phyloP scores from a whole-genome alignment of 2,797 vertebrate genomes.

The Phaenicophaeus curvirostris region DNA sequence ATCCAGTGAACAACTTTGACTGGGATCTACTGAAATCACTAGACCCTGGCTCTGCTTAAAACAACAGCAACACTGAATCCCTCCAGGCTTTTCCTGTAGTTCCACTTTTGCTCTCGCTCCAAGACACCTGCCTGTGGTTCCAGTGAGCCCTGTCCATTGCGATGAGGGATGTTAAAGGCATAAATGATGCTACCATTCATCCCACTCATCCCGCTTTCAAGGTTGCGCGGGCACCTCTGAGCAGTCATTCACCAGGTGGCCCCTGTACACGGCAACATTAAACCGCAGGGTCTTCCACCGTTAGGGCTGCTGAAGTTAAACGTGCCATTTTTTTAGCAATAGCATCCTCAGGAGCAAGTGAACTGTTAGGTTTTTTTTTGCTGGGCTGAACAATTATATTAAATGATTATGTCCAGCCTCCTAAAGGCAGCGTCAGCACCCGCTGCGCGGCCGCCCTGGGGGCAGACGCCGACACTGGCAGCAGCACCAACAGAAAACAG shows the following conservation, averaged over 20 bases:
- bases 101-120: neutral
- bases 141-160: neutral
- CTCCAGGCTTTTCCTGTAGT: neutral
- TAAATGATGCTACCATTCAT: neutral
- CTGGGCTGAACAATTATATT: neutral
- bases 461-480: neutral
- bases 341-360: neutral
- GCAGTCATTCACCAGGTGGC: neutral
- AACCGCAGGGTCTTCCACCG: neutral
- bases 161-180: neutral
- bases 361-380: neutral
- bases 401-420: neutral
- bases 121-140: neutral
- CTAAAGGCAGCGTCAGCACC: neutral
- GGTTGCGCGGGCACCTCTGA: neutral
- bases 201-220: too few relatives aligned
- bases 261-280: neutral
- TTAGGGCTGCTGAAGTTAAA: neutral
- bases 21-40: neutral
- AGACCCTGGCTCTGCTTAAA: neutral
- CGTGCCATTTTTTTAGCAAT: neutral
- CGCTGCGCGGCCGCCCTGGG: neutral
- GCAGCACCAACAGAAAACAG: neutral
- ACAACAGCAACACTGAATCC: neutral
- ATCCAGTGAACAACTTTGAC: neutral